Base-by-base conservation (phyloP, 2,113 vertebrate species). In the Pantherophis guttatus region DNA sequence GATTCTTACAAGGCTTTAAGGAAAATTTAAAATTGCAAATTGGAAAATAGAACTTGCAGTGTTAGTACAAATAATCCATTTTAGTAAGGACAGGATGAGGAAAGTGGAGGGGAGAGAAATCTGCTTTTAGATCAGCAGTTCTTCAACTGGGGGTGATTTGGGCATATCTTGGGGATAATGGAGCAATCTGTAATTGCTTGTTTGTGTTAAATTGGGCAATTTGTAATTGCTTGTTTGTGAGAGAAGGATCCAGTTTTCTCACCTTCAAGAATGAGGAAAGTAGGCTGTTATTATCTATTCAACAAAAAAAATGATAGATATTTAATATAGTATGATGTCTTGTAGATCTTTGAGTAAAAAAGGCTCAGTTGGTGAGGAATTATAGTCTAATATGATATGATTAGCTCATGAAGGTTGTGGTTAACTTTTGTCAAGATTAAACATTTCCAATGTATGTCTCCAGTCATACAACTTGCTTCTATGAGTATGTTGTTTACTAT, bases 391-490 rank as follows among this genome's bases (percentile, higher is more conserved):
- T 33, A 75, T 17, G n/a, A 17, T 21, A 33, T 33, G 33, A 70
- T 81, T 21, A 81, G 75, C 33, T 81, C 33, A 44, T 17, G 75
- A 44, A 21, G 75, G 75, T 44, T 87, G 2, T 91, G 92, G 70
- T 93, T 94, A 94, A 86, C 91, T 95, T 93, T 50, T 86, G 6
- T 55, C 57, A 91, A 91, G 89, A 91, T 3, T 59, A 23, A 23
- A 87, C 39, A 95, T 91, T 93, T 95, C 94, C 90, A 92, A 93
- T 92, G 44, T 96, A 95, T 92, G 62, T 11, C 53, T 95, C 94
- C 53, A 70, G 94, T 94, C n/a, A 93, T 0, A n/a, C 92, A 90
- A 85, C 95, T 94, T 94, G 33, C 75, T 81, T 81, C 75, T 21
- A 81, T 8, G 3, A 81, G 3, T 44, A 81, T 44, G 17, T 81